Conservation (phyloP, 2,113 vertebrate genomes). For the Pygoscelis adeliae region DNA sequence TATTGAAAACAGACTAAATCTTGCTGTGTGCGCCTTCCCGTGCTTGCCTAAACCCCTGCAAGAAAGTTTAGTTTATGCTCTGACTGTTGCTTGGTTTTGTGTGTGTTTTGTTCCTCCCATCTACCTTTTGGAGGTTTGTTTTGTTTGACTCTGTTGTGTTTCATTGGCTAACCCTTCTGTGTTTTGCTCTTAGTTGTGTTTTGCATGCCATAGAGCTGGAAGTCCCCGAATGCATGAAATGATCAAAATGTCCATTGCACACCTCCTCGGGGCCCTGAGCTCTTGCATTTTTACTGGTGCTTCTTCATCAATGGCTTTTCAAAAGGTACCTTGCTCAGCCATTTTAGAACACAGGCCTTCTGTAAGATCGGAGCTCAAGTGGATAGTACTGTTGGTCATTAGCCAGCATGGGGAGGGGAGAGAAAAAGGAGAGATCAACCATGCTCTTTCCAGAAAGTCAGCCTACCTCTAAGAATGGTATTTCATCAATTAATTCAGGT, state of each 20-base stretch:
- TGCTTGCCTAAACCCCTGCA: constrained; percentile 10
- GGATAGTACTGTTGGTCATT: neutral
- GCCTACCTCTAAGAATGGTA: constrained; percentile 22
- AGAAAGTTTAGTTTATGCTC: neutral
- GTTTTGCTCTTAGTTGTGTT: constrained; percentile 75
- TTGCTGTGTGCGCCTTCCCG: neutral
- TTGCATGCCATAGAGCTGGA: constrained; percentile 76
- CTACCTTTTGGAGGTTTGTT: neutral
- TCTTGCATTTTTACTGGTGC: constrained; percentile 45
- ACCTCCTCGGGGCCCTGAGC: constrained; percentile 66
- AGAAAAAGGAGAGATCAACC: neutral
- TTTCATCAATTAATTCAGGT: neutral
- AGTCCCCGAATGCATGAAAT: constrained; percentile 75
- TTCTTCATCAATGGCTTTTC: constrained; percentile 64
- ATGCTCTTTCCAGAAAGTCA: constrained; percentile 61
- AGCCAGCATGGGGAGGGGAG: neutral
- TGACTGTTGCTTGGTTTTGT: neutral
- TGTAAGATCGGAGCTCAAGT: neutral
- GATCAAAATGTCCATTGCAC: constrained; percentile 68
- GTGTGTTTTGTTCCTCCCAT: neutral
- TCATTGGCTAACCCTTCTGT: constrained; percentile 55
- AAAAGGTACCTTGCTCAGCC: constrained; percentile 61
- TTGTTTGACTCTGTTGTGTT: constrained; percentile 6
- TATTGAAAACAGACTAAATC: neutral
- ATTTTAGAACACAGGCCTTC: neutral